Percentiles rank a stretch among this genome's conserved stretches.
Evolutionary conservation across 2,113 vertebrate genomes (phyloP).

Genomic region (Sapajus apella): DNA sequence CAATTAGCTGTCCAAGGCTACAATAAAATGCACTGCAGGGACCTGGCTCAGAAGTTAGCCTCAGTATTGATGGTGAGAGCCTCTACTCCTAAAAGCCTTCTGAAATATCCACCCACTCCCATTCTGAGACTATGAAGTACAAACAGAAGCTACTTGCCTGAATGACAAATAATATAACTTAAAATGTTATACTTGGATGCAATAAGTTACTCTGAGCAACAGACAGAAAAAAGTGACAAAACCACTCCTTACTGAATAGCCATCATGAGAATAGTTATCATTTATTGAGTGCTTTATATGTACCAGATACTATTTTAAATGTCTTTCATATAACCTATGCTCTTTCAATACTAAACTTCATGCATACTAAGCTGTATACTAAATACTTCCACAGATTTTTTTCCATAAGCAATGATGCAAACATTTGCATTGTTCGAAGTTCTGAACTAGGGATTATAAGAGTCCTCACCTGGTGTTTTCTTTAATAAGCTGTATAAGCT

Average conservation of each 20-base stretch:
- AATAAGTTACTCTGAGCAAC: constrained; percentile 12
- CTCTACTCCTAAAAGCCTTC: neutral
- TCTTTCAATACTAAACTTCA: neutral
- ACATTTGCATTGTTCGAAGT: neutral
- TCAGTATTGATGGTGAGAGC: neutral
- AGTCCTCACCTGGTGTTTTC: neutral
- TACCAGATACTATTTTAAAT: neutral
- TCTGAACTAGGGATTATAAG: neutral
- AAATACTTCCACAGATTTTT: neutral
- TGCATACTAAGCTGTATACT: neutral
- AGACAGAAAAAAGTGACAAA: neutral
- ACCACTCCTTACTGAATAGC: neutral
- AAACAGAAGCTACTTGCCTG: neutral
- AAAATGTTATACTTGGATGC: neutral
- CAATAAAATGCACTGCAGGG: neutral
- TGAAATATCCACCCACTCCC: neutral
- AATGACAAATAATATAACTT: neutral
- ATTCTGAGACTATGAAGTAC: neutral
- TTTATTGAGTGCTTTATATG: neutral
- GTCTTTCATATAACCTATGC: neutral
- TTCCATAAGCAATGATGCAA: neutral
- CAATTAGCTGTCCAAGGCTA: neutral
- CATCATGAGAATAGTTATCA: neutral
- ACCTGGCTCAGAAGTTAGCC: neutral
- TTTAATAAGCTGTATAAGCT: neutral